Base-by-base conservation (phyloP, 1,140 invertebrate genomes). In the Caenorhabditis inopinata region DNA sequence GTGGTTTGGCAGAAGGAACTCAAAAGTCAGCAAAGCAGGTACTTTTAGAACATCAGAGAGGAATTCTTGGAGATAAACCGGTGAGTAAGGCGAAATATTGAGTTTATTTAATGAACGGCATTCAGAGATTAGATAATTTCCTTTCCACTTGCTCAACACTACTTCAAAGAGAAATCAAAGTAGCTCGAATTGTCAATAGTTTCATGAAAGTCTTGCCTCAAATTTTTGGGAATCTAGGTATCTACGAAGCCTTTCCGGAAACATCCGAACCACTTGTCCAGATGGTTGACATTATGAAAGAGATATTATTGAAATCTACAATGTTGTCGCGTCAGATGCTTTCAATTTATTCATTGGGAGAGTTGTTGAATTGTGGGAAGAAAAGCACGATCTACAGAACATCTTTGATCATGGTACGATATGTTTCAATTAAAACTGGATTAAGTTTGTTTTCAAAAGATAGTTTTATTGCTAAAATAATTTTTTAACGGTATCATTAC, bases 1-100 rank as follows among this genome's bases (percentile, higher is more conserved):
- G 58, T 38, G 58, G 58, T 11, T 42, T 68, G n/a, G 58, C 58
- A 21, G 58, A 68, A 42, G 58, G 58, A 68, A 68, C 58, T 38
- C 58, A 68, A 21, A 68, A 68, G n/a, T 18, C 32, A 21, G 32
- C 58, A 3, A 68, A 68, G n/a, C 58, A 38, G 6, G 35, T 68
- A 18, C 32, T 68, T 38, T 38, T 68, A 25, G 58, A 68, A 21
- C 32, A 68, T 42, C 58, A 68, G 12, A 68, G 58, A 68, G 58
- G 38, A 5, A 38, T 68, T 42, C 38, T 29, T 16, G 58, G n/a
- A 21, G n/a, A 68, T 68, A 68, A 68, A 68, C 29, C 29, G 12
- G 58, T 68, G n/a, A 38, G 58, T 32, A n/a, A n/a, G n/a, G n/a
- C n/a, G n/a, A n/a, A n/a, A n/a, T n/a, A n/a, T n/a, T n/a, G n/a